Evolutionary conservation across 1,140 invertebrate species (phyloP).

Genomic region (Mamestra configurata): DNA sequence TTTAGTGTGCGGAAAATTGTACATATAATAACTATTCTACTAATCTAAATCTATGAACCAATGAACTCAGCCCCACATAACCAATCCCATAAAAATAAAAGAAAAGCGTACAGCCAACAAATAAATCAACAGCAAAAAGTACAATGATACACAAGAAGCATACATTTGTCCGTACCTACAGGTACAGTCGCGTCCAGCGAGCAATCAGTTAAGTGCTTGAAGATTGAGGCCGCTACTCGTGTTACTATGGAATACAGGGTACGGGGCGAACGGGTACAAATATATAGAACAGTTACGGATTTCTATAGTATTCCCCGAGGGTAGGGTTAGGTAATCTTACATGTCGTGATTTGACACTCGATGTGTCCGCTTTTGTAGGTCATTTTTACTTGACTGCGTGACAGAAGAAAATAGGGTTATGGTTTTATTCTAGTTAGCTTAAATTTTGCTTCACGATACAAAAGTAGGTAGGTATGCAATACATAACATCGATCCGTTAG

Average conservation of each 20-base stretch:
- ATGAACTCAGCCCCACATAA: neutral
- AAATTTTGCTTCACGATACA: no score
- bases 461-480: no score
- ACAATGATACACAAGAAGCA: conserved; percentile 24
- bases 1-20: no score
- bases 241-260: conserved; percentile 23
- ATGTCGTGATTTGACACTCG: conserved; percentile 17
- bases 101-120: neutral
- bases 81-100: neutral
- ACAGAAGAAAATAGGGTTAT: no score
- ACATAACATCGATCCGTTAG: no score
- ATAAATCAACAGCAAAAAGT: conserved; percentile 29
- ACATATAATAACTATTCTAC: neutral
- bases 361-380: conserved; percentile 6
- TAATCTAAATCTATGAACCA: neutral
- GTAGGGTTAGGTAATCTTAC: conserved; percentile 25
- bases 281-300: neutral
- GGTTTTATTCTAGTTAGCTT: no score
- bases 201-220: conserved; percentile 43
- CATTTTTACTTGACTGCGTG: neutral
- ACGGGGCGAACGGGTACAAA: neutral
- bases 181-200: conserved; percentile 29
- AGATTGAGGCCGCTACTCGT: conserved; percentile 30
- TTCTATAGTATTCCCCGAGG: neutral
- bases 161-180: conserved; percentile 10